These are phyloP conservation scores for Lipophrys pholis DNA, from an alignment of 2,113 vertebrate species.

Conservation along the genomic window DNA sequence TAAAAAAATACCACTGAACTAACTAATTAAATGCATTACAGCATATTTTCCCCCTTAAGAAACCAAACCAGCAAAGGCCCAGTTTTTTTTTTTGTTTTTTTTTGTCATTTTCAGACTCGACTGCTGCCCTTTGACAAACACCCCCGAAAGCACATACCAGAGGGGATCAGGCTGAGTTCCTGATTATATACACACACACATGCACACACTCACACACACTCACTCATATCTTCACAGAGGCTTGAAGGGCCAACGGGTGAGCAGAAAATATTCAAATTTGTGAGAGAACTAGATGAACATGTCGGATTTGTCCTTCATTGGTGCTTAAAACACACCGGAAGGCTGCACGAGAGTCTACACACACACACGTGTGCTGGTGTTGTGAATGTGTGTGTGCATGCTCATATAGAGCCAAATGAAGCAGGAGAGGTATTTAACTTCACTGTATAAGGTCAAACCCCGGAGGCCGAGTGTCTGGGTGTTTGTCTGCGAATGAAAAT, in stretches of 20 bases:
- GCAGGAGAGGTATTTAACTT: slow-evolving; percentile 80
- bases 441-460: slow-evolving; percentile 80
- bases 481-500: slow-evolving; percentile 74
- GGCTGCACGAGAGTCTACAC: slow-evolving; percentile 25
- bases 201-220: slow-evolving; percentile 36
- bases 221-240: slow-evolving; percentile 45
- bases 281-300: slow-evolving; percentile 75
- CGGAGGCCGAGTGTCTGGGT: slow-evolving; percentile 65
- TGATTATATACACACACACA: slow-evolving; percentile 63
- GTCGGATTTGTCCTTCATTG: slow-evolving; percentile 77
- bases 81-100: slow-evolving; percentile 54
- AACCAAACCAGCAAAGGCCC: slow-evolving; percentile 37
- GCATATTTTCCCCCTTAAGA: background rate
- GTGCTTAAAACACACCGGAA: slow-evolving; percentile 70
- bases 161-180: slow-evolving; percentile 77
- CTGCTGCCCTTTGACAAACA: slow-evolving; percentile 79
- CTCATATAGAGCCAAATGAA: slow-evolving; percentile 66
- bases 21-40: background rate
- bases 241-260: slow-evolving; percentile 61
- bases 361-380: no score
- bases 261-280: slow-evolving; percentile 72
- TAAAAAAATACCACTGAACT: no score
- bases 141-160: slow-evolving; percentile 78
- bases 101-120: slow-evolving; percentile 64
- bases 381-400: slow-evolving; percentile 3